These are phyloP conservation scores for Paradisaea rubra DNA, from an alignment of 2,113 vertebrate species.

Conservation along the genomic window DNA sequence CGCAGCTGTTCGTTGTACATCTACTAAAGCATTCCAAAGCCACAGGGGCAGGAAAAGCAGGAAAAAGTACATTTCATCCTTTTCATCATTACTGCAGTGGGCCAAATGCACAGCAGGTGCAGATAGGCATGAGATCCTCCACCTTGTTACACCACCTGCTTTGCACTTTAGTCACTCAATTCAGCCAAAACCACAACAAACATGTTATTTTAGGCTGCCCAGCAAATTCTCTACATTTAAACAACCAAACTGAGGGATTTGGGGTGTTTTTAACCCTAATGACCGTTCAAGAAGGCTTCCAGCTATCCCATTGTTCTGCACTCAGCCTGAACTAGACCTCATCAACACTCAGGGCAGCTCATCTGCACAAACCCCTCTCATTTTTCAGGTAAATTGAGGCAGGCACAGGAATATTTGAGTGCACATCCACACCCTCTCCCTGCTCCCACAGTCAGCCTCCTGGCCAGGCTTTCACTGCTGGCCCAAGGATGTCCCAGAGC, in stretches of 20 bases:
- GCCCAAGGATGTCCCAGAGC: rapidly evolving
- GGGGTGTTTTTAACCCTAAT: background rate
- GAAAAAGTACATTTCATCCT: background rate
- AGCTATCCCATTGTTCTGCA: background rate
- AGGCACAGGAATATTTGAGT: background rate
- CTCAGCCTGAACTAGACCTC: background rate
- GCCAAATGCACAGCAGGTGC: background rate
- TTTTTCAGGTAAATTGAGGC: background rate
- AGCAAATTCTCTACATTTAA: background rate
- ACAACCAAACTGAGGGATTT: background rate
- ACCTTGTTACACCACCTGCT: background rate
- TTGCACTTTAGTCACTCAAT: background rate
- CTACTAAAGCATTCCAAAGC: background rate
- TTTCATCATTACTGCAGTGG: background rate
- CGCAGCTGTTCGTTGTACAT: background rate
- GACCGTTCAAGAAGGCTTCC: background rate
- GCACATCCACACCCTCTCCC: background rate
- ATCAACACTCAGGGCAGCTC: background rate
- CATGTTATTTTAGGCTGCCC: background rate
- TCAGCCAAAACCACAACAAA: background rate
- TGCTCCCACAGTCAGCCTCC: background rate
- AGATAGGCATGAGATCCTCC: background rate
- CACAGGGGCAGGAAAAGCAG: background rate
- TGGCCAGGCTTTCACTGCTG: background rate
- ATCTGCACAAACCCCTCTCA: rapidly evolving